phyloP scores from a whole-genome alignment of 2,888 invertebrate species.

The Dasysyrphus albostriatus region DNA sequence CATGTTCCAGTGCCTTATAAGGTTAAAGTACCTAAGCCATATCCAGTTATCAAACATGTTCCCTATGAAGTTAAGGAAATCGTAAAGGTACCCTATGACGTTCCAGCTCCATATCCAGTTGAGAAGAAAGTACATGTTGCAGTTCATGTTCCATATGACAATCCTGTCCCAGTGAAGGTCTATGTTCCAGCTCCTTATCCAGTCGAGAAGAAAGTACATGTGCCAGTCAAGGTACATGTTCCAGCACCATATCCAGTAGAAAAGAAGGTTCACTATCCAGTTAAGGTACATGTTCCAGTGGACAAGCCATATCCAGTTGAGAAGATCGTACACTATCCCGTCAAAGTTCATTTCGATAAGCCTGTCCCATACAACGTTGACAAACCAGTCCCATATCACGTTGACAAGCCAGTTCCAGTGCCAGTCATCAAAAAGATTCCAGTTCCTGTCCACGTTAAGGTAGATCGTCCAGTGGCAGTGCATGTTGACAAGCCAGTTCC shows the following conservation, averaged over 20 bases:
- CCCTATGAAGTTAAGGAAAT: slow-evolving; percentile 91
- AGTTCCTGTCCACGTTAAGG: slow-evolving; percentile 87
- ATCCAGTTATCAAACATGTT: slow-evolving; percentile 88
- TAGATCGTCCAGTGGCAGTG: slow-evolving; percentile 87
- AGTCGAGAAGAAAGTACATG: slow-evolving; percentile 89
- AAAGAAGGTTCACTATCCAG: slow-evolving; percentile 87
- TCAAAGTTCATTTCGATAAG: slow-evolving; percentile 88
- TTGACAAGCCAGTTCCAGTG: slow-evolving; percentile 86
- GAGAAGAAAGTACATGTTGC: slow-evolving; percentile 91
- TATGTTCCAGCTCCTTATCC: slow-evolving; percentile 87
- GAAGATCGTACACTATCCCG: slow-evolving; percentile 89
- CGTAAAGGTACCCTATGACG: slow-evolving; percentile 91
- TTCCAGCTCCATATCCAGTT: slow-evolving; percentile 91
- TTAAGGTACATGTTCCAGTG: slow-evolving; percentile 90
- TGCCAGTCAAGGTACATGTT: slow-evolving; percentile 89
- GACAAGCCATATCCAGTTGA: slow-evolving; percentile 91
- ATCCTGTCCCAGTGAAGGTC: slow-evolving; percentile 91
- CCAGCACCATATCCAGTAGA: slow-evolving; percentile 90
- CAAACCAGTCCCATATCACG: slow-evolving; percentile 88
- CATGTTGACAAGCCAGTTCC: slow-evolving; percentile 90
- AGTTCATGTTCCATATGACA: slow-evolving; percentile 89
- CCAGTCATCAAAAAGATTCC: slow-evolving; percentile 87
- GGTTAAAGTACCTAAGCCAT: slow-evolving; percentile 88
- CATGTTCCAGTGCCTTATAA: slow-evolving; percentile 87
- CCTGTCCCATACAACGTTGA: slow-evolving; percentile 87